Evolutionary conservation across 2,888 invertebrate species (phyloP), one percentile per base, ranked within the genome.

Genomic region (Drosophila monieri): DNA sequence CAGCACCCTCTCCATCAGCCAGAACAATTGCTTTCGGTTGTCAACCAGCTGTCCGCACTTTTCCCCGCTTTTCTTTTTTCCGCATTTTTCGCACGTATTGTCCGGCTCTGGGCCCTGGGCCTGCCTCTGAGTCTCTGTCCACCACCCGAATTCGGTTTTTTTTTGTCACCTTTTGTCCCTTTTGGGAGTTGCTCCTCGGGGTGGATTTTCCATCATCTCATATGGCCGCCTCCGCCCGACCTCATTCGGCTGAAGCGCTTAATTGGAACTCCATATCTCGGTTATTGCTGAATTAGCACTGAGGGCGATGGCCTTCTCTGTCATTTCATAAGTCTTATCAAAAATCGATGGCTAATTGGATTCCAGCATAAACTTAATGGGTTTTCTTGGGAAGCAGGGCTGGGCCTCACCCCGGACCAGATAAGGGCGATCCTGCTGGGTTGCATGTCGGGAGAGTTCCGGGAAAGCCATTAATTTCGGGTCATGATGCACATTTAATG

Each of bases 61-160:
- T 78, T 77, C 77, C 77, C 52, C 58, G 47, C 47, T 73, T 71
- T 84, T 80, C 85, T 80, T 60, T 66, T 55, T 62, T 55, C 59
- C 64, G 59, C 80, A 77, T 73, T 86, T 84, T 80, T 86, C 80
- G 81, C 86, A 83, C 81, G 85, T 86, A 73, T 76, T 86, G 76
- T 78, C 64, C 12, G 59, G 39, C 39, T 60, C 60, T 37, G 21
- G 46, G 10, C 35, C 15, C 1, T 6, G 8, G 37, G 39, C 39
- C 60, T 61, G 35, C 6, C n/a, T 18, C 18, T 18, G 18, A 18
- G 18, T 18, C 18, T 18, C n/a, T 14, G n/a, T 2, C 35, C 35
- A 35, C 35, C 35, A 35, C 35, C 35, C n/a, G 5, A n/a, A 14
- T 2, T 35, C 35, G 35, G 35, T 1, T 14, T 49, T 32, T 76